Base-by-base conservation (phyloP, 2,797 vertebrate genomes). In the Argya squamiceps region DNA sequence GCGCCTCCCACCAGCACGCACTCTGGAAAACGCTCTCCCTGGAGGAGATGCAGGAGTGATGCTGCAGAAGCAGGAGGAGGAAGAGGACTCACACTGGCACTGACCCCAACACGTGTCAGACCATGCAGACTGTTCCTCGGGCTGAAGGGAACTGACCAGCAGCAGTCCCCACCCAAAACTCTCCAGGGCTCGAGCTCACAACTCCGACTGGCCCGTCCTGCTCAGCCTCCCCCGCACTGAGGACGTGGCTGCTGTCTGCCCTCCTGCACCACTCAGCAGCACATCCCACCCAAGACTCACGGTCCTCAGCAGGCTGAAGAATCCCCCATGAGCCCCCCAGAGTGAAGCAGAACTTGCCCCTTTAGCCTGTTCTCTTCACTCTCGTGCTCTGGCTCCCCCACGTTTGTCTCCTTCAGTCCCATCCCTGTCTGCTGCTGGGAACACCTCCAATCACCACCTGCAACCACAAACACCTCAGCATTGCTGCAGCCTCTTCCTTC, bases 221-320 rank as follows among this genome's bases (percentile, higher is more conserved):
- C 78, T 47, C 1, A 2, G 36, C 24, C 32, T 20, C 15, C 50
- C 47, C n/a, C 0, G 9, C 0, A 0, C 43, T n/a, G 15, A 26
- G 47, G 70, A 37, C 22, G 1, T 3, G 0, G 58, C 49, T 23
- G 53, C 18, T 0, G 0, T 9, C 8, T 21, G 74, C 46, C 27
- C 53, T 63, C 62, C 67, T 0, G 1, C 41, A 9, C 16, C 2
- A 3, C 50, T 12, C 3, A 1, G 79, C 73, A 83, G 63, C 56
- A 52, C 27, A 44, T 8, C 34, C 78, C 58, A 27, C 0, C 3
- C 71, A 47, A 58, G 21, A 37, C 13, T 18, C 27, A 1, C 0
- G 5, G 30, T 32, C 10, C 43, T 29, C 60, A 21, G 67, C 0
- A 16, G 23, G 53, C 69, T 15, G 30, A 8, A 55, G 43, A 76